Evolutionary conservation across 1,140 invertebrate genomes (phyloP).

Genomic region (Anastrepha ludens): DNA sequence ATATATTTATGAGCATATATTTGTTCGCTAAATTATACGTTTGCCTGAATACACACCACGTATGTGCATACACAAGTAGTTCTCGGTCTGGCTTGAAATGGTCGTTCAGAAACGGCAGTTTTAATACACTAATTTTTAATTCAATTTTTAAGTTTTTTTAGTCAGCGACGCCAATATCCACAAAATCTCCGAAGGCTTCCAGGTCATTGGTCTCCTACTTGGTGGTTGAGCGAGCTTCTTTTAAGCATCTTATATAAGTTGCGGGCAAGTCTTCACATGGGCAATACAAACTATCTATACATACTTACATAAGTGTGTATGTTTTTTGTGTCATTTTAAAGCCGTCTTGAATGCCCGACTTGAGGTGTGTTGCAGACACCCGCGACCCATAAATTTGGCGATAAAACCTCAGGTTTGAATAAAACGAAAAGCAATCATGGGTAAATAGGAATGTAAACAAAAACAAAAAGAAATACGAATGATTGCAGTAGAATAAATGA

Average conservation of each 20-base stretch:
- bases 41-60: too few species aligned
- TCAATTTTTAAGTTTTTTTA: too few species aligned
- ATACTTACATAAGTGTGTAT: neutral
- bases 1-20: too few species aligned
- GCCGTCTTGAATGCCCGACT: neutral
- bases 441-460: constrained; percentile 34
- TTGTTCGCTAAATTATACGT: too few species aligned
- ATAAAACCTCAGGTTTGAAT: constrained; percentile 13
- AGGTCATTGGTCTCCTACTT: constrained; percentile 19
- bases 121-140: too few species aligned
- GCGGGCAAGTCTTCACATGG: neutral
- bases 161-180: neutral
- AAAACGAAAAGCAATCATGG: neutral
- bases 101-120: too few species aligned
- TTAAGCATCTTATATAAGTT: neutral
- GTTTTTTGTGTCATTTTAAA: neutral
- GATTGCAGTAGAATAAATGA: neutral
- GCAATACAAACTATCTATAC: neutral
- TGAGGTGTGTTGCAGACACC: constrained; percentile 23
- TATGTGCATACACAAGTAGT: too few species aligned
- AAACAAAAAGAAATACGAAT: constrained; percentile 23
- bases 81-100: too few species aligned
- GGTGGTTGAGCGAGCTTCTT: neutral
- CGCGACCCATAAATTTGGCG: constrained; percentile 31
- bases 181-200: neutral